Evolutionary conservation across 2,888 invertebrate species (phyloP), one percentile per base, ranked within the genome.

Genomic region (Erpobdella octoculata): DNA sequence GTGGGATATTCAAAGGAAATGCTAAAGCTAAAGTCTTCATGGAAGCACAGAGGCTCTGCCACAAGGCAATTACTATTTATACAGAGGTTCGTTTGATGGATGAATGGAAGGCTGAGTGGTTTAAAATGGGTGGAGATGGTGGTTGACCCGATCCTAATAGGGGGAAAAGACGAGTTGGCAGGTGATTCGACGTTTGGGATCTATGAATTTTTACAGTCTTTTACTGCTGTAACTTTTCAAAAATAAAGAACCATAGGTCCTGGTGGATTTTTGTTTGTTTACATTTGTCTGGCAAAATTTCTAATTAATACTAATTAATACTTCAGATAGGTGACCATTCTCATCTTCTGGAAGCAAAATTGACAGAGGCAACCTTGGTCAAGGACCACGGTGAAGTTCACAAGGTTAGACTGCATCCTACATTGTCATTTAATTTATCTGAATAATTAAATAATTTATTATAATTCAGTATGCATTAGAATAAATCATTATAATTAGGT

Each of bases 331-430:
- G 59, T 3, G 71, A 62, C 64, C 46, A 62, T 41, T 35, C 41
- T 31, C 64, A 64, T n/a, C 31, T 37, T n/a, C n/a, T 71, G 46
- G 64, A 64, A 15, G 48, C 62, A 21, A 37, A 41, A 21, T 31
- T 71, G 37, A 64, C 71, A 12, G 41, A 62, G 46, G 71, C 71
- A 36, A 71, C 62, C 64, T 64, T 71, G 28, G 25, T 41, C 28
- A 18, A 46, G 21, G 37, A 38, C 35, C 35, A 35, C 33, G 38
- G 35, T 62, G 62, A 62, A 25, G 46, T 38, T 37, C 71, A 71
- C 18, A 35, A 62, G 2, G 62, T 59, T n/a, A n/a, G n/a, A n/a
- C 38, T 35, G 36, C 37, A n/a, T n/a, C 15, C 53, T 1, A 6
- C 6, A 53, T n/a, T 53, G 21, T n/a, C 6, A 53, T 53, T 28